phyloP scores from a whole-genome alignment of 1,140 invertebrate genomes.

The Anagrus nilaparvatae region DNA sequence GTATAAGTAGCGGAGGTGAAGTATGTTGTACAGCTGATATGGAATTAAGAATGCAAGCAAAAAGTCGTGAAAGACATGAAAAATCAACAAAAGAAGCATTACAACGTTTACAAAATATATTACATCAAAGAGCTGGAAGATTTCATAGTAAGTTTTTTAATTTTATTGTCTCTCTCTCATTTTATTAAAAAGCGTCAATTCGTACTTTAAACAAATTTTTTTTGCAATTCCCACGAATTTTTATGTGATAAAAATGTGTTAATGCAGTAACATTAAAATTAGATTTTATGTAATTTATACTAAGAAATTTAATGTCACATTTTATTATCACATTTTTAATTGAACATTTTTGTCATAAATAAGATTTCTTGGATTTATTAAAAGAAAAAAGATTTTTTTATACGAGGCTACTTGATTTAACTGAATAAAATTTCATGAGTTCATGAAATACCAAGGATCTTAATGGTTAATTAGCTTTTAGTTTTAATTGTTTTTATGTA shows the following conservation, averaged over 20 bases:
- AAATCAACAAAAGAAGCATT: slow-evolving; percentile 37
- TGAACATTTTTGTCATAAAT: too few species aligned
- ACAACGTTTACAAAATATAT: slow-evolving; percentile 33
- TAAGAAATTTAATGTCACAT: too few species aligned
- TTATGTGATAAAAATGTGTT: too few species aligned
- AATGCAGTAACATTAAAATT: not conserved
- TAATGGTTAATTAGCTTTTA: too few species aligned
- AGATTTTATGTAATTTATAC: too few species aligned
- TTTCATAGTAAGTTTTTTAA: slow-evolving; percentile 35
- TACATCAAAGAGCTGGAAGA: slow-evolving; percentile 30
- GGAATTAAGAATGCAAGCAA: slow-evolving; percentile 36
- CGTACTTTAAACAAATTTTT: slow-evolving; percentile 2
- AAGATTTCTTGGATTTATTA: too few species aligned
- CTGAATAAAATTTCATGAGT: too few species aligned
- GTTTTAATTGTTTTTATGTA: too few species aligned
- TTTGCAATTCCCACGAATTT: not conserved
- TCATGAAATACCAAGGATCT: too few species aligned
- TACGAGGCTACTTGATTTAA: too few species aligned
- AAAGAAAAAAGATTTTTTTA: too few species aligned
- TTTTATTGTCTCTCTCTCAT: not conserved
- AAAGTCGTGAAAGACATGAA: slow-evolving; percentile 37
- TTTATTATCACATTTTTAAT: too few species aligned
- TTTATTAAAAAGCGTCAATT: not conserved
- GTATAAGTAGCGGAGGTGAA: slow-evolving; percentile 36
- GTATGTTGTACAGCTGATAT: slow-evolving; percentile 41